phyloP scores from a whole-genome alignment of 2,888 invertebrate species.

The Drosophila setosimentum region DNA sequence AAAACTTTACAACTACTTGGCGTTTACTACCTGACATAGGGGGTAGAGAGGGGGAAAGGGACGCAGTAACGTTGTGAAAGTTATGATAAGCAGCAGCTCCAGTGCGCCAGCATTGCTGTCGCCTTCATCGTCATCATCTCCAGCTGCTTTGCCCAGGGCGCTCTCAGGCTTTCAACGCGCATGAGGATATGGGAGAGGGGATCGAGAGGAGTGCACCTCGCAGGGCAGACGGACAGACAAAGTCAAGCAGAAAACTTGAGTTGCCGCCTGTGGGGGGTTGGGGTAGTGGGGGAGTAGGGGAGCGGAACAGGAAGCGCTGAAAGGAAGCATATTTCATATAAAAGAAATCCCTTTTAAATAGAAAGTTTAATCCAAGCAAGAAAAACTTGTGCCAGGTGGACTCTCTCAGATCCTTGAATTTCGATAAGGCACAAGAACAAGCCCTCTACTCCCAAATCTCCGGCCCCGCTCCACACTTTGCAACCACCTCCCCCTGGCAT shows the following conservation, averaged over 20 bases:
- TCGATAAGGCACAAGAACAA: constrained; percentile 57
- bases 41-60: background rate
- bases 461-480: constrained; percentile 6
- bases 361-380: constrained; percentile 70
- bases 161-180: constrained; percentile 60
- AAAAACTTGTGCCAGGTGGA: constrained; percentile 49
- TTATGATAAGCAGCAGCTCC: constrained; percentile 75
- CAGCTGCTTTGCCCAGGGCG: constrained; percentile 29
- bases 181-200: background rate
- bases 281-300: constrained; percentile 4
- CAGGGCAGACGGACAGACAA: constrained; percentile 47
- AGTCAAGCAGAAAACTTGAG: constrained; percentile 78
- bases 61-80: constrained; percentile 46
- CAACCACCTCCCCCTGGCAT: background rate
- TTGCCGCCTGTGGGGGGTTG: constrained; percentile 35
- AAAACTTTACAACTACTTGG: constrained; percentile 80
- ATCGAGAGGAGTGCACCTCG: background rate
- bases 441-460: background rate
- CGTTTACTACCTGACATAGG: constrained; percentile 72
- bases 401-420: constrained; percentile 58
- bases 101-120: constrained; percentile 25
- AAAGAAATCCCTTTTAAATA: constrained; percentile 78
- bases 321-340: constrained; percentile 75
- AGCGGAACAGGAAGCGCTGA: constrained; percentile 46
- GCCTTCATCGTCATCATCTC: constrained; percentile 26